Base-by-base conservation (phyloP, 2,888 invertebrate species). In the Agelastica alni region DNA sequence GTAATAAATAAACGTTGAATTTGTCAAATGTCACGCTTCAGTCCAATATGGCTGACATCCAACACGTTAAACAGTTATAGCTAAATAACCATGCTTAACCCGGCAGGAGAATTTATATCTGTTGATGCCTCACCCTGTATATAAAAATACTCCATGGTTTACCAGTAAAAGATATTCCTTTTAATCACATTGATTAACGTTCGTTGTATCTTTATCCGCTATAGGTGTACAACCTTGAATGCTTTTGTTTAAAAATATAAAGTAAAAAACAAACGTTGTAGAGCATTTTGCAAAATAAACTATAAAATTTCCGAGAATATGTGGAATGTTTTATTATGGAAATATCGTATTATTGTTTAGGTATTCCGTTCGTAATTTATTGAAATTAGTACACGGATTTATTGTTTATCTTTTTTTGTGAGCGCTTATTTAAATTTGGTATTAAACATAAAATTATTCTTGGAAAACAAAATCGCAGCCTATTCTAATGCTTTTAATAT, bases 251-350 rank as follows among this genome's bases (percentile, higher is more conserved):
- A 45, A 45, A 44, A 30, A 37, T 31, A 51, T 34, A 45, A 30
- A 28, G 37, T 30, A 51, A 37, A 34, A 26, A 51, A 45, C 36
- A 34, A 22, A 44, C 45, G 41, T 6, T 45, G 37, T 14, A 26
- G 43, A n/a, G 31, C 17, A 26, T 37, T 39, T 37, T 31, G 45
- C 39, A 22, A 18, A 48, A 43, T 48, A 49, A 54, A 49, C 53
- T n/a, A 49, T 32, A 47, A 30, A 44, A 26, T 10, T 54, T 54
- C 53, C 44, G 30, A 26, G 53, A 54, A 54, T 49, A 43, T n/a
- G 10, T 34, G 48, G 22, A 39, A 20, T 31, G 44, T 54, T 54
- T 54, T 44, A 39, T 49, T 49, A 28, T 37, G 32, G 37, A 52
- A 51, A 39, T 44, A 51, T 45, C 37, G 37, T 39, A 44, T 28